Evolutionary conservation across 1,140 invertebrate genomes (phyloP).

Genomic region (Bombyx mandarina): DNA sequence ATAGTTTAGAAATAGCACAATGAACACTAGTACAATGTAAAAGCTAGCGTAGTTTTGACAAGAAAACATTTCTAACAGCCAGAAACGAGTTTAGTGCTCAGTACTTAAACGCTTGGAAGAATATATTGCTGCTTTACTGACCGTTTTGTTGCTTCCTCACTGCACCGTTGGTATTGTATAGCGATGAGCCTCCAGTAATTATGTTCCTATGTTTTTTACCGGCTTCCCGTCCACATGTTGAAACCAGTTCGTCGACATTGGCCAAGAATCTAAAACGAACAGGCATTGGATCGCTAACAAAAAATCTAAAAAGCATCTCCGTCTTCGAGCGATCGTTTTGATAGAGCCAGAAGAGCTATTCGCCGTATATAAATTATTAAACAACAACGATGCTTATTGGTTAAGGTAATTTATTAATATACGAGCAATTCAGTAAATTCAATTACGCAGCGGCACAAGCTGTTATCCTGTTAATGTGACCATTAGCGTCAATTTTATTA

Average conservation of each 20-base stretch:
- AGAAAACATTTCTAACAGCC: not conserved
- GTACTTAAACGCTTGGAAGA: not conserved
- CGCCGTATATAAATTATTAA: too few species aligned
- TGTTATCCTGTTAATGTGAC: slow-evolving; percentile 17
- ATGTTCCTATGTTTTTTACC: slow-evolving; percentile 47
- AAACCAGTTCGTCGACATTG: slow-evolving; percentile 51
- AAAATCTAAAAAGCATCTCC: slow-evolving; percentile 39
- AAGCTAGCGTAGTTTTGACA: slow-evolving; percentile 7
- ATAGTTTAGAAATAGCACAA: slow-evolving; percentile 30
- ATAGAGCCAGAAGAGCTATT: too few species aligned
- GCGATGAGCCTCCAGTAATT: slow-evolving; percentile 53
- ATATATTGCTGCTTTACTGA: not conserved
- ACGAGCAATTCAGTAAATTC: slow-evolving; percentile 10
- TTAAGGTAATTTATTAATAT: not conserved
- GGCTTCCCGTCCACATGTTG: slow-evolving; percentile 45
- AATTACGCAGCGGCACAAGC: slow-evolving; percentile 11
- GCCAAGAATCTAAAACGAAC: slow-evolving; percentile 37
- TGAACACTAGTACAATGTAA: slow-evolving; percentile 18
- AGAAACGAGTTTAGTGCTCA: not conserved
- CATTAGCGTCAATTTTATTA: slow-evolving; percentile 23
- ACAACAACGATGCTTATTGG: too few species aligned
- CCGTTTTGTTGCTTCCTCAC: slow-evolving; percentile 1
- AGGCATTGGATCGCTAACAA: slow-evolving; percentile 30
- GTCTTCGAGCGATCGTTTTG: slow-evolving; percentile 13
- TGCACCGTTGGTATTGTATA: slow-evolving; percentile 19